A percentile compares a stretch with the other conserved stretches of the same genome.
Conservation (phyloP, 2,888 invertebrate genomes). For the Andrena trimmerana region DNA sequence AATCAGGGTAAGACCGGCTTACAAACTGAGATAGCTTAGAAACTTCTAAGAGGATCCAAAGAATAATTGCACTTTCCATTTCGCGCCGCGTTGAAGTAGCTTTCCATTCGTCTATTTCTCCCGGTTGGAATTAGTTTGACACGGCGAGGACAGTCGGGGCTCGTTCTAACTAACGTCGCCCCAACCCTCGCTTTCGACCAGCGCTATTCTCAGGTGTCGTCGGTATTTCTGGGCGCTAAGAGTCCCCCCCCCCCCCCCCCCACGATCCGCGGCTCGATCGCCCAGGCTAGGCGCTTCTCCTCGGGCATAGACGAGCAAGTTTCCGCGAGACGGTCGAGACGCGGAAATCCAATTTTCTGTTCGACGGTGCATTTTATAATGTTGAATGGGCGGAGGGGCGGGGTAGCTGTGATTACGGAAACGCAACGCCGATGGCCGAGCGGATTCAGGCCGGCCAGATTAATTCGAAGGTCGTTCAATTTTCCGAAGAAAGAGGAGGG, state of each 20-base stretch:
- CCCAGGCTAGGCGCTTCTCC: neutral
- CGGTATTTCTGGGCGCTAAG: constrained; percentile 3
- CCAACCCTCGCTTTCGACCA: neutral
- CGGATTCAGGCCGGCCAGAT: constrained; percentile 50
- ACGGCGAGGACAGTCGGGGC: neutral
- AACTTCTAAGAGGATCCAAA: constrained; percentile 67
- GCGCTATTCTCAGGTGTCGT: constrained; percentile 7
- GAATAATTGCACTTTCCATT: constrained; percentile 64
- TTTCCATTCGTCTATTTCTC: constrained; percentile 24
- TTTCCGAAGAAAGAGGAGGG: constrained; percentile 55
- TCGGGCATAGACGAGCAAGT: constrained; percentile 17
- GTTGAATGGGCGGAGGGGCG: constrained; percentile 34
- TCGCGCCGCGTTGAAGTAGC: constrained; percentile 26
- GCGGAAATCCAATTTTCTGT: constrained; percentile 58
- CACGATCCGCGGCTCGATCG: neutral
- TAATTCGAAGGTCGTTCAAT: constrained; percentile 62
- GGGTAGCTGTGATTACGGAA: constrained; percentile 53
- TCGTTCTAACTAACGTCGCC: constrained; percentile 5
- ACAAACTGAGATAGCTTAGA: constrained; percentile 63
- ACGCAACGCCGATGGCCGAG: constrained; percentile 54
- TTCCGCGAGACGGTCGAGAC: constrained; percentile 15
- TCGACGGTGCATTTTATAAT: constrained; percentile 62
- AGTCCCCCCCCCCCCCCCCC: no score
- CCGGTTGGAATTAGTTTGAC: constrained; percentile 6
- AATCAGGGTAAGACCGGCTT: constrained; percentile 66